Evolutionary conservation across 2,113 vertebrate species (phyloP).

Genomic region (Ifrita kowaldi): DNA sequence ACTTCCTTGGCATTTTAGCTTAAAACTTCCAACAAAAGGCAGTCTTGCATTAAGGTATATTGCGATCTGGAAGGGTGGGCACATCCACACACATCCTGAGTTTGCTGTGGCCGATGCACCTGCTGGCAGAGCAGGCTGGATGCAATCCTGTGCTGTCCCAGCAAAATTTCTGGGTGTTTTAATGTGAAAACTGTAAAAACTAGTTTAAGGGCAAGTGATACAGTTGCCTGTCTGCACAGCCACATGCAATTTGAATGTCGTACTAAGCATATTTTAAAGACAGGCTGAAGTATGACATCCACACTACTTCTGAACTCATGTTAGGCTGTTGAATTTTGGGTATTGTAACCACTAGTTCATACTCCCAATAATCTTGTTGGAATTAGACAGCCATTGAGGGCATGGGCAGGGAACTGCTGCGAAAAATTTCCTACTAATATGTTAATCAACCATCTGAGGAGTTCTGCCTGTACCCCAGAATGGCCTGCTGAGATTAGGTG

Average conservation of each 20-base stretch:
- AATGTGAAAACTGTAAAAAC: not conserved
- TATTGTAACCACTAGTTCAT: not conserved
- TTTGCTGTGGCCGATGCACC: not conserved
- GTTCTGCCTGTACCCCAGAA: not conserved
- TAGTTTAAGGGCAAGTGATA: not conserved
- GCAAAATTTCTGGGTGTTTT: not conserved
- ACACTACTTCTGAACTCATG: not conserved
- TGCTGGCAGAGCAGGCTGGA: not conserved
- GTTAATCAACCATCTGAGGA: not conserved
- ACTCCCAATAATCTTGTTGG: not conserved
- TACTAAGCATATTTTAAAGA: not conserved
- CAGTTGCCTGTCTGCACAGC: not conserved
- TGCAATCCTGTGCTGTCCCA: not conserved
- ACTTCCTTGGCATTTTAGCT: not conserved
- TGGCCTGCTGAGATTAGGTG: not conserved
- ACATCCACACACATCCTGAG: not conserved
- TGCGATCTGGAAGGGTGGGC: not conserved
- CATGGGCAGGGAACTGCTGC: not conserved
- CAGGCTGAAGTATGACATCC: not conserved
- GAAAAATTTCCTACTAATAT: not conserved
- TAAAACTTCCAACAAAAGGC: not conserved
- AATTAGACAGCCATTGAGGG: not conserved
- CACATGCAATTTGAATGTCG: not conserved
- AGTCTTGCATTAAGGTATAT: not conserved
- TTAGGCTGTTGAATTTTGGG: not conserved